Evolutionary conservation across 2,888 invertebrate species (phyloP).

Genomic region (Caenorhabditis imperialis): DNA sequence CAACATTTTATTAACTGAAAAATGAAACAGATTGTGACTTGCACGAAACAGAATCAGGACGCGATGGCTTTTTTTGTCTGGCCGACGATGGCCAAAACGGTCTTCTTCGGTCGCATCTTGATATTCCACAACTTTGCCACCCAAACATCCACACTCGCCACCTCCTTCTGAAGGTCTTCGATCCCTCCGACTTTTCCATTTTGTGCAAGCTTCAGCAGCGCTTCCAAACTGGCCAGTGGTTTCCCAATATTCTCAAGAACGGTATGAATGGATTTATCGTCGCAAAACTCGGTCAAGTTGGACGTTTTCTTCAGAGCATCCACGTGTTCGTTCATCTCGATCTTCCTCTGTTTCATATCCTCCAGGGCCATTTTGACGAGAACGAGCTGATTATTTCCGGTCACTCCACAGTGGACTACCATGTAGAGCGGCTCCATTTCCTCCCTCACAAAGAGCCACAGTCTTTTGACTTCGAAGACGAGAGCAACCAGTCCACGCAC

Average conservation of each 20-base stretch:
- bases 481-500: not conserved
- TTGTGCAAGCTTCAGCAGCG: not conserved
- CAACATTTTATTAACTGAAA: not conserved
- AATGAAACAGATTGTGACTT: not conserved
- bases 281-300: not conserved
- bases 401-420: not conserved
- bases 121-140: not conserved
- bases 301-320: not conserved
- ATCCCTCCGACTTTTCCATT: not conserved
- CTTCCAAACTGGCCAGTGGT: not conserved
- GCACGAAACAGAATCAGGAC: not conserved
- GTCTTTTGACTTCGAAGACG: not conserved
- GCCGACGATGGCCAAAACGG: not conserved
- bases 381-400: not conserved
- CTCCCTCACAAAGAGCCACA: conserved; percentile 2
- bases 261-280: not conserved
- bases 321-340: conserved; percentile 5
- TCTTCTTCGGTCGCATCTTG: not conserved
- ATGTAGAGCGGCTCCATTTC: not conserved
- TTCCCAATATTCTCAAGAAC: not conserved
- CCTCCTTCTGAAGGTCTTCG: not conserved
- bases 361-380: not conserved
- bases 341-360: conserved; percentile 1
- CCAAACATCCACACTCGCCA: not conserved
- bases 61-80: too few species aligned